phyloP scores from a whole-genome alignment of 1,140 invertebrate species.

The Hycleus cichorii region DNA sequence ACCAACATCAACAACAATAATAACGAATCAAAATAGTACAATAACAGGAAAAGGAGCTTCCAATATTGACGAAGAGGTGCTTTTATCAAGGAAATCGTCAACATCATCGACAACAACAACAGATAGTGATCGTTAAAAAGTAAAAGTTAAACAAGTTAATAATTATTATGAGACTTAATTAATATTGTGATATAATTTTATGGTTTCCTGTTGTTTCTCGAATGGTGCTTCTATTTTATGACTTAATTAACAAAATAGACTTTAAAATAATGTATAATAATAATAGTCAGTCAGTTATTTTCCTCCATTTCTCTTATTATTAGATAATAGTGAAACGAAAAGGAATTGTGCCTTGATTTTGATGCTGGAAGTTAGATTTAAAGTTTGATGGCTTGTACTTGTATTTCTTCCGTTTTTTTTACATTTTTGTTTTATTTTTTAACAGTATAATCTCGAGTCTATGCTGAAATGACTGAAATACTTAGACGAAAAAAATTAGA shows the following conservation, averaged over 20 bases:
- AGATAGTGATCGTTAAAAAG: too few species aligned
- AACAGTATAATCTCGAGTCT: conserved; percentile 16
- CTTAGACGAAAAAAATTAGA: background rate
- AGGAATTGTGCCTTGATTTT: background rate
- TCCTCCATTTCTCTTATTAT: background rate
- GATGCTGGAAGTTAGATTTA: background rate
- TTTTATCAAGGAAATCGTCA: background rate
- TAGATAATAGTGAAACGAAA: background rate
- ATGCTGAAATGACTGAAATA: conserved; percentile 19
- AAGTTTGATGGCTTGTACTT: background rate
- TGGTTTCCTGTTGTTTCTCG: conserved; percentile 1
- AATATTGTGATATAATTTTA: conserved; percentile 14
- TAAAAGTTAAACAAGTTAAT: background rate
- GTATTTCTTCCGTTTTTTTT: too few species aligned
- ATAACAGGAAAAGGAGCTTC: conserved; percentile 6
- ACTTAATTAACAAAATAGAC: background rate
- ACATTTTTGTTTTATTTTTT: background rate
- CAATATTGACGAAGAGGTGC: background rate
- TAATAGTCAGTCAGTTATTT: background rate
- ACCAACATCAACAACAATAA: conserved; percentile 2
- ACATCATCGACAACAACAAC: too few species aligned
- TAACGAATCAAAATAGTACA: conserved; percentile 1
- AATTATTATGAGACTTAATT: background rate
- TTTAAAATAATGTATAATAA: too few species aligned
- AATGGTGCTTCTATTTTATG: conserved; percentile 8